phyloP scores from a whole-genome alignment of 92 coral and sea anemone species.

The Isaurus tuberculatus region DNA sequence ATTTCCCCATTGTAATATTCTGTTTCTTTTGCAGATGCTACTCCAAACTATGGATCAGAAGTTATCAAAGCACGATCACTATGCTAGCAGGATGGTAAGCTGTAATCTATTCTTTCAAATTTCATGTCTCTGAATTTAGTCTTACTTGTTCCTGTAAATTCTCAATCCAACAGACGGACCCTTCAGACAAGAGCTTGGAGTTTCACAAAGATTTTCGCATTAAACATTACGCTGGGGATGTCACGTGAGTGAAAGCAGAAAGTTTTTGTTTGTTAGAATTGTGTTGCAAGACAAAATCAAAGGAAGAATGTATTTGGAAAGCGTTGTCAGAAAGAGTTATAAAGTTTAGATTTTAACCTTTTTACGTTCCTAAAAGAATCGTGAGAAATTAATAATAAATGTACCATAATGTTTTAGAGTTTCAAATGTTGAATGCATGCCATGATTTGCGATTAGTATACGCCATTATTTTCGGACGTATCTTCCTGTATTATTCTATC shows the following conservation, averaged over 20 bases:
- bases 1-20: background rate
- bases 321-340: no score
- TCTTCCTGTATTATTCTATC: no score
- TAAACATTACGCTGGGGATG: constrained; percentile 96
- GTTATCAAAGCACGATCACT: constrained; percentile 84
- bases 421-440: no score
- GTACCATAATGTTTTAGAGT: no score
- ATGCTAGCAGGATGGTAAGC: constrained; percentile 90
- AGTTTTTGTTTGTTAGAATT: background rate
- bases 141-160: background rate
- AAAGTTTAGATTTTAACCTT: no score
- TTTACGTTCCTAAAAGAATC: no score
- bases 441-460: no score
- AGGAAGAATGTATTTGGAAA: background rate
- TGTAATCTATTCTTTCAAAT: background rate
- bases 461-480: no score
- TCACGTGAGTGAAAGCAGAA: constrained; percentile 73
- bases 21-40: constrained; percentile 69
- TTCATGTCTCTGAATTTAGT: background rate
- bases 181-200: constrained; percentile 82
- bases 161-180: constrained; percentile 71
- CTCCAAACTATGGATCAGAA: constrained; percentile 97
- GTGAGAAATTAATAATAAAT: no score
- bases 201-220: constrained; percentile 91
- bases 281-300: background rate